These are phyloP conservation scores for Panurus biarmicus DNA, from an alignment of 2,113 vertebrate genomes.

Conservation along the genomic window DNA sequence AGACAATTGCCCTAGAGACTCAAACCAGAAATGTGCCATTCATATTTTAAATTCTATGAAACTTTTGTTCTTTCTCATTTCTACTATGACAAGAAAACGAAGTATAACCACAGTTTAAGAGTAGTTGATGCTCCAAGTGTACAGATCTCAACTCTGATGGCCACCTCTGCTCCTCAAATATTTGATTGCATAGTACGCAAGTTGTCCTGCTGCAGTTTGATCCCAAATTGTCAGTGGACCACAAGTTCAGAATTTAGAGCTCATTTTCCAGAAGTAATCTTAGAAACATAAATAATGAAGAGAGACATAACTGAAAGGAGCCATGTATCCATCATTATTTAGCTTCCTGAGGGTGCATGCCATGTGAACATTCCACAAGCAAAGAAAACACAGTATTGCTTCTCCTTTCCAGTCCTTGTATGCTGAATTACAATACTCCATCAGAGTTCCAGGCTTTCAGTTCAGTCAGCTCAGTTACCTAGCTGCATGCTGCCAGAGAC, in stretches of 20 bases:
- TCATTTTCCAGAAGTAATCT: background rate
- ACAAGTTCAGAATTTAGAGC: background rate
- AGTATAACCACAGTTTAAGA: background rate
- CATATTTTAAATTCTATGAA: background rate
- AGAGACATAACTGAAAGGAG: background rate
- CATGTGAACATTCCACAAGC: background rate
- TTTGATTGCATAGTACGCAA: background rate
- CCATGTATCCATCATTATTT: background rate
- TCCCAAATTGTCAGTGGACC: background rate
- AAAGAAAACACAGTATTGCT: background rate
- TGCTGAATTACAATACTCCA: accelerated
- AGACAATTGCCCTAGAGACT: background rate
- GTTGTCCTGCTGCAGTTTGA: background rate
- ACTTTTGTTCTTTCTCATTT: background rate
- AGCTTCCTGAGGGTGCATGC: background rate
- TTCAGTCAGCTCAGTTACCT: background rate
- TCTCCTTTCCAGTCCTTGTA: background rate
- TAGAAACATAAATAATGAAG: background rate
- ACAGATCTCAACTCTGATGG: background rate
- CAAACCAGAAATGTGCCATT: background rate
- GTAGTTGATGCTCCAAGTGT: background rate
- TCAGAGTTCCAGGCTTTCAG: background rate
- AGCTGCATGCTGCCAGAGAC: background rate
- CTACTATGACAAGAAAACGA: background rate
- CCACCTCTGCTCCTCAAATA: background rate